A percentile compares a stretch with the other conserved stretches of the same genome.
Evolutionary conservation across 1,140 invertebrate genomes (phyloP).

Genomic region (Heliconius himera): DNA sequence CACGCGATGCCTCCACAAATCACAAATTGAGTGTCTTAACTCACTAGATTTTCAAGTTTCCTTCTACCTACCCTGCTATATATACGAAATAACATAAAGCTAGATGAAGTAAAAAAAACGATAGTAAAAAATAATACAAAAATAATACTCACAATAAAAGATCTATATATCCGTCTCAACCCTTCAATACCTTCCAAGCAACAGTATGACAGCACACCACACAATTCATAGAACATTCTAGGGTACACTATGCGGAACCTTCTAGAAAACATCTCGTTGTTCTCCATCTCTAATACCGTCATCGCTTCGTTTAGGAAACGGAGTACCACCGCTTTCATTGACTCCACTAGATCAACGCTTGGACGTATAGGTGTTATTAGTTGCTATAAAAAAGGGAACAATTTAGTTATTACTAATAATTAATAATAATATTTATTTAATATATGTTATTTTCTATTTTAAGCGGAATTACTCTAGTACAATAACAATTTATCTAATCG

Average conservation of each 20-base stretch:
- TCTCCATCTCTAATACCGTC: slow-evolving; percentile 24
- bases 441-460: background rate
- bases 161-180: slow-evolving; percentile 39
- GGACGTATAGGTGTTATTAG: slow-evolving; percentile 41
- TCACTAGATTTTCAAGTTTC: too few species aligned
- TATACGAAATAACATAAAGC: too few species aligned
- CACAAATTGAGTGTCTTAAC: too few species aligned
- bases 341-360: slow-evolving; percentile 44
- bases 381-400: slow-evolving; percentile 17
- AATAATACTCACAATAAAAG: slow-evolving; percentile 49
- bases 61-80: too few species aligned
- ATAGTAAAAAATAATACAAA: background rate
- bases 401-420: too few species aligned
- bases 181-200: slow-evolving; percentile 51
- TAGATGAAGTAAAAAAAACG: too few species aligned
- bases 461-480: too few species aligned
- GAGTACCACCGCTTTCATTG: slow-evolving; percentile 48
- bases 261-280: slow-evolving; percentile 33
- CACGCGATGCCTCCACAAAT: too few species aligned
- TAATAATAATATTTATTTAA: too few species aligned
- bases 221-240: slow-evolving; percentile 53
- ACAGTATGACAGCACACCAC: slow-evolving; percentile 47
- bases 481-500: too few species aligned
- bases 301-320: slow-evolving; percentile 37
- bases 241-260: slow-evolving; percentile 51